Conservation (phyloP, 2,113 vertebrate genomes). For the Ivindomyrus marchei region DNA sequence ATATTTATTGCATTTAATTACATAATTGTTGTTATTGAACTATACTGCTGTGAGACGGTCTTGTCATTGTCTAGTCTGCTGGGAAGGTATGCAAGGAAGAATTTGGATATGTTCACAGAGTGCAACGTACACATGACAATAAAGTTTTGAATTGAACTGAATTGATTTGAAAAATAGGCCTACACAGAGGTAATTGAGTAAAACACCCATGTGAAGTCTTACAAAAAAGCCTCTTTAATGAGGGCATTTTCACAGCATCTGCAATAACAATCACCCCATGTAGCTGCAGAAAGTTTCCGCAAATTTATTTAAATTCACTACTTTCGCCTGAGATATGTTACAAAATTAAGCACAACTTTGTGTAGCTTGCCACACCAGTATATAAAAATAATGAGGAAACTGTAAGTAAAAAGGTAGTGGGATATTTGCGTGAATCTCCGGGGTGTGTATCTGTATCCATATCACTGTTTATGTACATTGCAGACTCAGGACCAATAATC, state of each 20-base stretch:
- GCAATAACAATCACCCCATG: background rate
- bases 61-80: background rate
- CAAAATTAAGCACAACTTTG: background rate
- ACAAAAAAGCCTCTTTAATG: background rate
- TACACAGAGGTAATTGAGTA: background rate
- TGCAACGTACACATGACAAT: background rate
- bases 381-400: background rate
- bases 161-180: background rate
- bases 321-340: background rate
- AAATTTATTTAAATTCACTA: background rate
- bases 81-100: background rate
- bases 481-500: background rate
- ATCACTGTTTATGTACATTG: background rate
- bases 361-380: background rate
- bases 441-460: background rate
- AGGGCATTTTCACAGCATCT: background rate
- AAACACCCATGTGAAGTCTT: background rate
- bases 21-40: background rate
- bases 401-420: background rate
- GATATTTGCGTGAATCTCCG: conserved; percentile 13
- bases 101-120: background rate
- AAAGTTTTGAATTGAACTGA: background rate
- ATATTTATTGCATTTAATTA: background rate
- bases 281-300: background rate
- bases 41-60: background rate